Percentiles rank a stretch among this genome's conserved stretches.
phyloP scores from a whole-genome alignment of 1,140 invertebrate genomes.

The Nylanderia fulva region DNA sequence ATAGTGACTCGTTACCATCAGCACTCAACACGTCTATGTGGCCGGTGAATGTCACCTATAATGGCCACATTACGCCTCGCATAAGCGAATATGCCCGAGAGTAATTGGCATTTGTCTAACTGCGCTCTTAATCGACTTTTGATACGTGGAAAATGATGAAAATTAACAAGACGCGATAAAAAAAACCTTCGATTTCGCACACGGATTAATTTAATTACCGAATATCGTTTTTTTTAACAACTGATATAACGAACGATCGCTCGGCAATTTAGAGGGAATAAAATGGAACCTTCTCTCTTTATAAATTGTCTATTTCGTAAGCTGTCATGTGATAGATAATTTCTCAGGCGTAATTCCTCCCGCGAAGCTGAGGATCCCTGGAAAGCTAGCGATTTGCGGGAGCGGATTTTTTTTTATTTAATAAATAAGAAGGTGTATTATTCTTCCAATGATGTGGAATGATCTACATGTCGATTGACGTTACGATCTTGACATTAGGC shows the following conservation, averaged over 20 bases:
- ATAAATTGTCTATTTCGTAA: no score
- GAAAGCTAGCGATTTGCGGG: background rate
- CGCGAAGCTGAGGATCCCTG: background rate
- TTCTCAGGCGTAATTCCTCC: background rate
- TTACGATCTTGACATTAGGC: conserved; percentile 73
- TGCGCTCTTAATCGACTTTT: conserved; percentile 34
- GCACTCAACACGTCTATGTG: conserved; percentile 19
- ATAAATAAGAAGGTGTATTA: background rate
- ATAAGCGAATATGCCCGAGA: background rate
- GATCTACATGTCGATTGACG: conserved; percentile 44
- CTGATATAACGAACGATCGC: background rate
- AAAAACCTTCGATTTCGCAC: no score
- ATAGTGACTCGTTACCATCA: conserved; percentile 9
- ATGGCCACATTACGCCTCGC: conserved; percentile 39
- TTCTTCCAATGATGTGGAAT: background rate
- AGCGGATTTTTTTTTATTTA: background rate
- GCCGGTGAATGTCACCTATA: conserved; percentile 48
- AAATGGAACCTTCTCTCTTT: background rate
- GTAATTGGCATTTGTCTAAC: conserved; percentile 46
- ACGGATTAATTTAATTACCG: no score
- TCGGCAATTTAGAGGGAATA: background rate
- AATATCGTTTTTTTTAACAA: no score
- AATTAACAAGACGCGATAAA: no score
- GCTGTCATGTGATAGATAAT: background rate
- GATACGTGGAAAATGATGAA: background rate